Evolutionary conservation across 1,140 invertebrate species (phyloP).

Genomic region (Aricia agestis): DNA sequence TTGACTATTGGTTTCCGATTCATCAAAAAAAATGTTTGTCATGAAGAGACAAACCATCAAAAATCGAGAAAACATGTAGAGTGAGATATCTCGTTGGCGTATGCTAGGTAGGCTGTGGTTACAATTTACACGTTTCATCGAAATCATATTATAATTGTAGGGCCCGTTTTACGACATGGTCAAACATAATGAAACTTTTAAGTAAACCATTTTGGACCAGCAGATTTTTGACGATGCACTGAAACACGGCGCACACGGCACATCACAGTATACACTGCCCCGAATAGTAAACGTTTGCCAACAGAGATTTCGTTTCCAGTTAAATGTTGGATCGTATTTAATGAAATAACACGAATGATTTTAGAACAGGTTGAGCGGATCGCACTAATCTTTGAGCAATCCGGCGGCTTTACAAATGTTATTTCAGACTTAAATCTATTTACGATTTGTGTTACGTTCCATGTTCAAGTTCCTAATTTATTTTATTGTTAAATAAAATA

Average conservation of each 20-base stretch:
- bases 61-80: no score
- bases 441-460: not conserved
- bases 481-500: no score
- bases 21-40: no score
- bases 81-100: no score
- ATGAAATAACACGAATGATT: conserved; percentile 7
- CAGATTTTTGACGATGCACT: not conserved
- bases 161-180: no score
- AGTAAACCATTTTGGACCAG: not conserved
- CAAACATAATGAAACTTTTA: no score
- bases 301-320: conserved; percentile 1
- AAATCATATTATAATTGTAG: no score
- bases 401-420: conserved; percentile 3
- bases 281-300: not conserved
- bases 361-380: conserved; percentile 3
- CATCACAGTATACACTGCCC: not conserved
- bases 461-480: no score
- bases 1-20: no score
- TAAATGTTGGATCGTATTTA: not conserved
- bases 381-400: not conserved
- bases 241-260: not conserved
- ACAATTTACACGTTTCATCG: no score
- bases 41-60: no score
- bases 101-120: no score
- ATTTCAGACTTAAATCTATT: not conserved